These are phyloP conservation scores for Leucopsar rothschildi DNA, from an alignment of 2,113 vertebrate genomes.

Conservation along the genomic window DNA sequence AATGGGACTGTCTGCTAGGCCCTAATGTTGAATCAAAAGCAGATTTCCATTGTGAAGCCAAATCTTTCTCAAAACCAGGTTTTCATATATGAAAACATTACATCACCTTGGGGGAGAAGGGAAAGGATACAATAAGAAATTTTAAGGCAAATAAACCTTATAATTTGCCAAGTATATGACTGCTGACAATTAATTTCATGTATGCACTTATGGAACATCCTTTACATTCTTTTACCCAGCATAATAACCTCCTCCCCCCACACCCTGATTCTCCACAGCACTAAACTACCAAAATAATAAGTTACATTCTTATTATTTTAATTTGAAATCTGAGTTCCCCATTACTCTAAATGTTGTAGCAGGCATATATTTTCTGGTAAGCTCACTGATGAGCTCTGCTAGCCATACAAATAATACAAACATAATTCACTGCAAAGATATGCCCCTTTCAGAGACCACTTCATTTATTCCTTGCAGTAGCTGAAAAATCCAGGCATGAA, in stretches of 20 bases:
- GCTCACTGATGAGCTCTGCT: neutral
- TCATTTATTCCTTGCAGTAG: conserved; percentile 15
- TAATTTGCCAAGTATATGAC: neutral
- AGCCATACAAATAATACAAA: neutral
- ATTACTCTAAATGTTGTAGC: neutral
- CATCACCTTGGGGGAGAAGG: neutral
- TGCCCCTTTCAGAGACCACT: conserved; percentile 3
- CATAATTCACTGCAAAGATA: neutral
- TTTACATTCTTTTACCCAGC: neutral
- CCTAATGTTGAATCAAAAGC: conserved; percentile 13
- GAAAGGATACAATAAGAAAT: neutral
- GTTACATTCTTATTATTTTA: neutral
- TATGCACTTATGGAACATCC: neutral
- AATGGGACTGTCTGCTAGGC: neutral
- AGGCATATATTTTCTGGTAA: neutral
- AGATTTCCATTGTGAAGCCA: conserved; percentile 10
- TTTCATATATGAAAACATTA: conserved; percentile 39
- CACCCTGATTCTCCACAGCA: neutral
- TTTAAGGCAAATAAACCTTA: neutral
- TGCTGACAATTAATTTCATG: neutral
- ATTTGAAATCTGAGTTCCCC: neutral
- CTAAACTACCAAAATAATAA: neutral
- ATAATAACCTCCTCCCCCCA: neutral
- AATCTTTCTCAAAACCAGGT: conserved; percentile 12
- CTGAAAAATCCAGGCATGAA: conserved; percentile 55